Evolutionary conservation across 2,888 invertebrate species (phyloP).

Genomic region (Ophonus ardosiacus): DNA sequence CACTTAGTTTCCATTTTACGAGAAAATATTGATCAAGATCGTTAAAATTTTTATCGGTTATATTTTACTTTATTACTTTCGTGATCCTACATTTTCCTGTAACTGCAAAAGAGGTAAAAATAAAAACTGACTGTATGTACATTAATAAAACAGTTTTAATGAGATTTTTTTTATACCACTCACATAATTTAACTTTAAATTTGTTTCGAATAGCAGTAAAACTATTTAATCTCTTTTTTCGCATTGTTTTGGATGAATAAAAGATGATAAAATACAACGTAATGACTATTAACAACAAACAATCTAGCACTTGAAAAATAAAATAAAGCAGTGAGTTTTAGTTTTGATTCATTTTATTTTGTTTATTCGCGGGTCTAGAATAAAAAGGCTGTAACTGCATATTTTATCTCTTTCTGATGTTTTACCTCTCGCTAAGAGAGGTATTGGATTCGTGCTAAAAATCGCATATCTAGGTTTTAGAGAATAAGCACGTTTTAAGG

Average conservation of each 20-base stretch:
- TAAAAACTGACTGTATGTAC: constrained; percentile 4
- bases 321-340: too few species aligned
- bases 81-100: constrained; percentile 26
- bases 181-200: background rate
- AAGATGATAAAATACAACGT: background rate
- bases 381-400: too few species aligned
- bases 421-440: too few species aligned
- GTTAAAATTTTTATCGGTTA: constrained; percentile 40
- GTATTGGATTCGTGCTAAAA: too few species aligned
- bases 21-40: constrained; percentile 30
- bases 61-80: constrained; percentile 1
- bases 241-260: background rate
- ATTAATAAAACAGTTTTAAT: constrained; percentile 3
- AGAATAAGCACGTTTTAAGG: too few species aligned
- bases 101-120: background rate
- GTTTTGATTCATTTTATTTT: too few species aligned
- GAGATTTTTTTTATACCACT: background rate
- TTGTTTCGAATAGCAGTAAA: background rate
- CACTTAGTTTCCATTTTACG: constrained; percentile 37
- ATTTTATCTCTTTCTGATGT: too few species aligned
- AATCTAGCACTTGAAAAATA: too few species aligned
- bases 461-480: too few species aligned
- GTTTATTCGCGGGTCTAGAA: too few species aligned
- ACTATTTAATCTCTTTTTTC: background rate
- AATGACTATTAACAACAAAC: too few species aligned